A percentile compares a stretch with the other conserved stretches of the same genome.
Evolutionary conservation across 2,888 invertebrate genomes (phyloP).

Genomic region (Brassicogethes aeneus): DNA sequence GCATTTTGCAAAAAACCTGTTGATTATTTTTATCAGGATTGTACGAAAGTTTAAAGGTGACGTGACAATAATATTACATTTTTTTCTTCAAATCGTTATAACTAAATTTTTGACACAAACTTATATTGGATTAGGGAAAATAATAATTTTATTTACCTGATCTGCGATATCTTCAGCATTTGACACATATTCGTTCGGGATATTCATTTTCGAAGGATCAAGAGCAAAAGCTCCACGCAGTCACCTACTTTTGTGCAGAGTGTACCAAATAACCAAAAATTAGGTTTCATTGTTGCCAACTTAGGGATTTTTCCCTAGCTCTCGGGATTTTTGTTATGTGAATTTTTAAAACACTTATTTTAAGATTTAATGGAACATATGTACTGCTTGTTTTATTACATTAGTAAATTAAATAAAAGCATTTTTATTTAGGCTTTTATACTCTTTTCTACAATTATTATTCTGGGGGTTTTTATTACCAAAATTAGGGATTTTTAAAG

Average conservation of each 20-base stretch:
- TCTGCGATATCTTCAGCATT: conserved; percentile 92
- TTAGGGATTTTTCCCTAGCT: no score
- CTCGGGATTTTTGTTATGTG: no score
- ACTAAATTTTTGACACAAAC: conserved; percentile 13
- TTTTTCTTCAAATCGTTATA: conserved; percentile 7
- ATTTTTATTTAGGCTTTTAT: no score
- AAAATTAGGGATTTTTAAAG: no score
- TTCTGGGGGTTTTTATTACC: no score
- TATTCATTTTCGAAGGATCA: conserved; percentile 50
- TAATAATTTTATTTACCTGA: conserved; percentile 70
- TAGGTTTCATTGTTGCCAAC: no score
- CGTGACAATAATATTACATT: conserved; percentile 31
- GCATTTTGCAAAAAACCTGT: conserved; percentile 22
- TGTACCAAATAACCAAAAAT: conserved; percentile 6
- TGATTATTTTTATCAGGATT: conserved; percentile 16
- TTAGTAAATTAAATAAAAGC: no score
- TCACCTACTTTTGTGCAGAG: conserved; percentile 17
- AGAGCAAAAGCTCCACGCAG: conserved; percentile 30
- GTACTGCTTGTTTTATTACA: no score
- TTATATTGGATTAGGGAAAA: no score
- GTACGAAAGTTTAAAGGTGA: conserved; percentile 24
- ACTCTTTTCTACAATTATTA: no score
- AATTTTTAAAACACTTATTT: no score
- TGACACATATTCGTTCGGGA: conserved; percentile 60
- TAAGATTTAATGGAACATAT: no score